Evolutionary conservation across 1,140 invertebrate genomes (phyloP).

Genomic region (Dysdera silvatica): DNA sequence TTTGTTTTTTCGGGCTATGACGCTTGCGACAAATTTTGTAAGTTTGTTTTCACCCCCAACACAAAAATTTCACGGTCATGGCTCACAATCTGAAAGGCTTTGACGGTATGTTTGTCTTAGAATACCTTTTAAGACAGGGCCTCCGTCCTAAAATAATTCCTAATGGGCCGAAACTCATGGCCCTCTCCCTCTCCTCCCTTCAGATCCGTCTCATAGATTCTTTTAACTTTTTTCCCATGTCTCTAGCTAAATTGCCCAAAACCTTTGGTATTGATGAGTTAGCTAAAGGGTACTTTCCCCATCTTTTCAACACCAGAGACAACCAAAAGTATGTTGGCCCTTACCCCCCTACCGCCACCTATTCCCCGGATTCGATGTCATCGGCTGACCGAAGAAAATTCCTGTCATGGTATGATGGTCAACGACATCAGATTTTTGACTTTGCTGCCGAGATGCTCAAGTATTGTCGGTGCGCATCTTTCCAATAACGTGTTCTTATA

Average conservation of each 20-base stretch:
- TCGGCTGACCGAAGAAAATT: constrained; percentile 10
- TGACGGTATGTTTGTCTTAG: background rate
- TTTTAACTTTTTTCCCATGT: background rate
- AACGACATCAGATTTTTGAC: background rate
- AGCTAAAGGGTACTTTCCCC: constrained; percentile 16
- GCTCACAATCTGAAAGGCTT: background rate
- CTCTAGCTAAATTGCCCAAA: background rate
- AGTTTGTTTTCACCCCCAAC: background rate
- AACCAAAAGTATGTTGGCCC: background rate
- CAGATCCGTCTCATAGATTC: constrained; percentile 2
- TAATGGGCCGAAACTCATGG: background rate
- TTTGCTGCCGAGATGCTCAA: background rate
- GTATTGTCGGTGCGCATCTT: background rate
- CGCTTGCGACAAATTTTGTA: background rate
- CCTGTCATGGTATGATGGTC: constrained; percentile 12
- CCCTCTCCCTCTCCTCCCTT: background rate
- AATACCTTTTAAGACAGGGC: background rate
- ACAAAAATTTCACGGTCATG: background rate
- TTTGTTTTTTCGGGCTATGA: background rate
- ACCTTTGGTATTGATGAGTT: background rate
- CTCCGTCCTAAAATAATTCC: background rate
- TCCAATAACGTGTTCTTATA: too few relatives aligned
- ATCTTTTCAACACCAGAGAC: background rate
- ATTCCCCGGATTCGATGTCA: background rate
- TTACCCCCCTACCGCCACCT: background rate